A percentile compares a stretch with the other conserved stretches of the same genome.
phyloP scores from a whole-genome alignment of 2,797 vertebrate genomes.

The Chanos chanos region DNA sequence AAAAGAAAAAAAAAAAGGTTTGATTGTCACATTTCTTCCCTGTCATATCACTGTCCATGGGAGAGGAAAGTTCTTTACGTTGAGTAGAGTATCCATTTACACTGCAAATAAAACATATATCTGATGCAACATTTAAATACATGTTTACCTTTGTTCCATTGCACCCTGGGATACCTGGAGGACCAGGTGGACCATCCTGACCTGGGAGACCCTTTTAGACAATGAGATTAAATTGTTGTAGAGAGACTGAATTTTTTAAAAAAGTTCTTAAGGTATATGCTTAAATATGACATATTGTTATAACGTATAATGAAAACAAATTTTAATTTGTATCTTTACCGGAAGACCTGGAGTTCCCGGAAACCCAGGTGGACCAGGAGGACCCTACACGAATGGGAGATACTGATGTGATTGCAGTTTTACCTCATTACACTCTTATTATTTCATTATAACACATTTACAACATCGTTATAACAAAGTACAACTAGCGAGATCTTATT shows the following conservation, averaged over 20 bases:
- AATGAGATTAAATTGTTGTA: constrained; percentile 1
- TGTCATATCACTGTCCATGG: not conserved
- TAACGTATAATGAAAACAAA: not conserved
- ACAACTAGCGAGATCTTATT: no score
- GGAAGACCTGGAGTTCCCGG: constrained; percentile 93
- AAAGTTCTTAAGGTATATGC: not conserved
- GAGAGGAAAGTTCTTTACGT: no score
- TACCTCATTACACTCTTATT: not conserved
- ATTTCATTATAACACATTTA: not conserved
- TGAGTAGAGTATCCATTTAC: no score
- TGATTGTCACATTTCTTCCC: not conserved
- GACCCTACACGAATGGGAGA: constrained; percentile 74
- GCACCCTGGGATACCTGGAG: constrained; percentile 90
- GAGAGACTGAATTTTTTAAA: not conserved
- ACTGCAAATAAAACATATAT: not conserved
- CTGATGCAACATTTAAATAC: not conserved
- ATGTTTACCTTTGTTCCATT: constrained; percentile 91
- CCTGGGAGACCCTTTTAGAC: constrained; percentile 89
- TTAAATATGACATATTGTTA: not conserved
- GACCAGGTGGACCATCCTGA: constrained; percentile 88
- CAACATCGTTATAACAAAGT: no score
- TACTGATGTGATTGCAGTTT: not conserved
- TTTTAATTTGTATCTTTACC: constrained; percentile 67
- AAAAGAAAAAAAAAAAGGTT: constrained; percentile 11
- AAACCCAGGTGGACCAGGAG: constrained; percentile 82